These are phyloP conservation scores for Garrulus glandarius DNA, from an alignment of 2,797 vertebrate genomes.

Conservation along the genomic window DNA sequence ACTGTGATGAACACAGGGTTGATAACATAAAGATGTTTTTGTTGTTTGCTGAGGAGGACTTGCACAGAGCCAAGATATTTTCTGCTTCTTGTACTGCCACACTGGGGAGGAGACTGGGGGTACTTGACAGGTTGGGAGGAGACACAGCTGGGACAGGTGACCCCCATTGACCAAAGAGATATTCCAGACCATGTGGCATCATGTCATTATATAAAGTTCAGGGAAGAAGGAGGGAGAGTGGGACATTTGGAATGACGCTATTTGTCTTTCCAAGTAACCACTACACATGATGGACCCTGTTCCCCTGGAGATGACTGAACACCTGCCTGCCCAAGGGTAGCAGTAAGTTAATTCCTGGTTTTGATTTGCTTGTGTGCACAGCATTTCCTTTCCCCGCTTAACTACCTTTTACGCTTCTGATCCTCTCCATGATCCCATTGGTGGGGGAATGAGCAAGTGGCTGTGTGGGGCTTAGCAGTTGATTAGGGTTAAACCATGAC, in stretches of 20 bases:
- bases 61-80: neutral
- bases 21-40: neutral
- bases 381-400: neutral
- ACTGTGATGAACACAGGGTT: neutral
- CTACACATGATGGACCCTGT: neutral
- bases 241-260: neutral
- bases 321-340: no score
- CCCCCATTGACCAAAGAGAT: no score
- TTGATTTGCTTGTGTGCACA: neutral
- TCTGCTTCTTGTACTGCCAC: neutral
- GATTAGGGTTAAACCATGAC: neutral
- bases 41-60: neutral
- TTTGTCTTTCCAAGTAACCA: neutral
- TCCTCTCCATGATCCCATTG: neutral
- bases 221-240: neutral
- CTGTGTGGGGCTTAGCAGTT: neutral
- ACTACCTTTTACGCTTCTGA: neutral
- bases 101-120: rapidly evolving
- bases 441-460: neutral
- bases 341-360: neutral
- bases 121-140: neutral
- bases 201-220: neutral
- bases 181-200: neutral
- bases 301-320: neutral
- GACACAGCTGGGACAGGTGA: neutral